Evolutionary conservation across 2,888 invertebrate species (phyloP), one percentile per base, ranked within the genome.

Genomic region (Drosophila ochracea): DNA sequence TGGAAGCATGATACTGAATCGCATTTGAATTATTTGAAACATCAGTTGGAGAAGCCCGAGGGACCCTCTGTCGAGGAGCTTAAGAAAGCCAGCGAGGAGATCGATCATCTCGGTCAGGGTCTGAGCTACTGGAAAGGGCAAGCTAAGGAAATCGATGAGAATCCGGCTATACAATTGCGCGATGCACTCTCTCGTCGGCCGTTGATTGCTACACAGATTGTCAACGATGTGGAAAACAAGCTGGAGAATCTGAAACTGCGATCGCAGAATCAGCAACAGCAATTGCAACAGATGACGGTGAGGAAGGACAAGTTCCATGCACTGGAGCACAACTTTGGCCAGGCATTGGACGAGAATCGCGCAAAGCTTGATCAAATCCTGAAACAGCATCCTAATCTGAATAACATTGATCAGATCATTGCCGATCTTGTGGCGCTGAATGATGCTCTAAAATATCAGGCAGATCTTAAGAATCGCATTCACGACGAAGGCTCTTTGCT

Each of bases 1-100:
- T 97, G 97, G 96, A 96, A 96, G 82, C 95, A 96, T 62, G 97
- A 97, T 78, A 95, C 96, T 1, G 95, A 95, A 77, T 96, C 96
- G 81, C 97, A 97, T 91, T 93, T 98, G 53, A 95, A 95, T 59
- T 97, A 97, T 83, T 95, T 97, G 72, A 96, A 97, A 87, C 97
- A 97, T 87, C 96, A 97, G 92, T 94, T 96, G 9, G 97, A 97
- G 69, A 96, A 96, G 33, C 95, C 92, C 0, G 93, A 96, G 13
- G 97, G 97, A 91, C 95, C 96, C 1, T 95, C 94, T 2, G 95
- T 96, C 0, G 95, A 95, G 61, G 96, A 96, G 80, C 94, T 98
- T 37, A 95, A 96, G 81, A 94, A 95, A 73, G 94, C 97, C 19
- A 95, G 96, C 31, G 94, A 94, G 62, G 97, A 97, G 92, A 94